Percentiles rank a stretch among this genome's conserved stretches.
These are phyloP conservation scores for Osmerus eperlanus DNA, from an alignment of 2,113 vertebrate genomes.

Conservation along the genomic window DNA sequence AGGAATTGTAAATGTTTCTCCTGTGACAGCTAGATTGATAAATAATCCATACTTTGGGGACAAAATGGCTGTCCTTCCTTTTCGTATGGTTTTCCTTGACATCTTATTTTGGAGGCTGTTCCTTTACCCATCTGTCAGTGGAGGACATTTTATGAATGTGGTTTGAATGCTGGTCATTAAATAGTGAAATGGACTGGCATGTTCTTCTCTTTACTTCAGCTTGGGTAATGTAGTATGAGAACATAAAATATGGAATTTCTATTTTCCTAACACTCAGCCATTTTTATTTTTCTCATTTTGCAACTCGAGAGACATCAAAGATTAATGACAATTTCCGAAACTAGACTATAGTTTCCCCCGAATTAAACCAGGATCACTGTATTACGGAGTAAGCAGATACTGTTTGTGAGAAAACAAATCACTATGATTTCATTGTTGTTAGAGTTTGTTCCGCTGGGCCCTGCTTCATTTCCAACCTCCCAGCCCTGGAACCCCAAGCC, in stretches of 20 bases:
- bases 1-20: slow-evolving; percentile 58
- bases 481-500: slow-evolving; percentile 39
- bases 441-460: slow-evolving; percentile 49
- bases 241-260: slow-evolving; percentile 51
- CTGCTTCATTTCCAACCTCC: slow-evolving; percentile 53
- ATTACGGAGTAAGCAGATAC: slow-evolving; percentile 57
- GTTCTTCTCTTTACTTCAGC: slow-evolving; percentile 36
- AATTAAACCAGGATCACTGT: slow-evolving; percentile 51
- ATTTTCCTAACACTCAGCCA: slow-evolving; percentile 55
- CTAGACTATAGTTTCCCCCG: slow-evolving; percentile 58
- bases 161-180: slow-evolving; percentile 58
- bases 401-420: slow-evolving; percentile 55
- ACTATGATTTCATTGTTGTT: slow-evolving; percentile 60
- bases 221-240: slow-evolving; percentile 44
- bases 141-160: slow-evolving; percentile 46
- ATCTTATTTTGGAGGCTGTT: slow-evolving; percentile 43
- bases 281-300: slow-evolving; percentile 45
- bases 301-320: slow-evolving; percentile 50
- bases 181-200: slow-evolving; percentile 48
- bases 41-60: slow-evolving; percentile 70
- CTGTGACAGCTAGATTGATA: slow-evolving; percentile 63
- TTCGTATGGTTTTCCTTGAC: slow-evolving; percentile 64
- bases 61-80: slow-evolving; percentile 62
- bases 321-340: slow-evolving; percentile 66
- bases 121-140: slow-evolving; percentile 41